phyloP scores from a whole-genome alignment of 1,140 invertebrate genomes.

The Trichonephila clavipes region DNA sequence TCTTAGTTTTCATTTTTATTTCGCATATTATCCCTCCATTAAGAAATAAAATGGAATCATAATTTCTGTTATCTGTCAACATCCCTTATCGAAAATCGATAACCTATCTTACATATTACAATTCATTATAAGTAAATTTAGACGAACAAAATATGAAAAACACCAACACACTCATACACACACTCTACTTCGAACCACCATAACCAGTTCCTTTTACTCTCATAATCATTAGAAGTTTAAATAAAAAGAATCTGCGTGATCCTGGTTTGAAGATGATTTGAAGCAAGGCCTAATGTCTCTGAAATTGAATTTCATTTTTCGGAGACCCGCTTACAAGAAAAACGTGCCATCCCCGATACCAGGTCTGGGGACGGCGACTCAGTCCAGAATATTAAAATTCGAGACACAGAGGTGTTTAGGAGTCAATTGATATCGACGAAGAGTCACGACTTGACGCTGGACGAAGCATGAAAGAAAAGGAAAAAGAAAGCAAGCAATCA shows the following conservation, averaged over 20 bases:
- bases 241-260: neutral
- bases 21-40: too few species aligned
- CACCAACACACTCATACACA: neutral
- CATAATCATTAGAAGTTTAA: neutral
- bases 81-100: too few species aligned
- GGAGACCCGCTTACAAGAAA: neutral
- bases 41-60: too few species aligned
- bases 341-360: neutral
- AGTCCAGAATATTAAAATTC: conserved; percentile 3
- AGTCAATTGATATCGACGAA: conserved; percentile 13
- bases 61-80: too few species aligned
- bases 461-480: conserved; percentile 9
- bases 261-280: neutral
- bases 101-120: too few species aligned
- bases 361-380: neutral
- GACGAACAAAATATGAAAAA: too few species aligned
- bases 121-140: too few species aligned
- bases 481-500: neutral
- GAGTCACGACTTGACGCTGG: conserved; percentile 17
- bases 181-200: neutral
- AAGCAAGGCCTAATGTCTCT: neutral
- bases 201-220: neutral
- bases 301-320: conserved; percentile 2
- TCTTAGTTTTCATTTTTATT: too few species aligned
- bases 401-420: conserved; percentile 16